phyloP scores from a whole-genome alignment of 2,113 vertebrate species.

The Seriola quinqueradiata region DNA sequence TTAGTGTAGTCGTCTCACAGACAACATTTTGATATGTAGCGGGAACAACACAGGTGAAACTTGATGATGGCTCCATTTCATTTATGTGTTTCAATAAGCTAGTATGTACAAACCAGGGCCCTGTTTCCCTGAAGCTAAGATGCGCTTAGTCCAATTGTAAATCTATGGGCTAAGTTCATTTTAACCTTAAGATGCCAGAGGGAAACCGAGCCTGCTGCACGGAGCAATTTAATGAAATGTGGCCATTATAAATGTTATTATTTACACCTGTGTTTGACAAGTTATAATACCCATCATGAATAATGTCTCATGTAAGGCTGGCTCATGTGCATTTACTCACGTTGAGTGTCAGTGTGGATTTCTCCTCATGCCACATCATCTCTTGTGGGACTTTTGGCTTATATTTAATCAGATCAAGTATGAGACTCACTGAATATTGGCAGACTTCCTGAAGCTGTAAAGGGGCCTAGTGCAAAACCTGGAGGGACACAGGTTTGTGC shows the following conservation, averaged over 20 bases:
- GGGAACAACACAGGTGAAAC: not conserved
- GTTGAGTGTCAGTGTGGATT: slow-evolving; percentile 32
- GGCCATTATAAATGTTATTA: slow-evolving; percentile 9
- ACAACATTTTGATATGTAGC: not conserved
- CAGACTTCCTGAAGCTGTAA: slow-evolving; percentile 60
- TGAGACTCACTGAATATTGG: slow-evolving; percentile 55
- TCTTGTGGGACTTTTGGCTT: slow-evolving; percentile 37
- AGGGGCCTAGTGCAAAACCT: slow-evolving; percentile 43
- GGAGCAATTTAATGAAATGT: not conserved
- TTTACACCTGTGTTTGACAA: slow-evolving; percentile 32
- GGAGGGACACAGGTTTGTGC: slow-evolving; percentile 22
- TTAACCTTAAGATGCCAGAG: not conserved
- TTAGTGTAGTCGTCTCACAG: not conserved
- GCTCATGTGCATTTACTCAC: slow-evolving; percentile 28
- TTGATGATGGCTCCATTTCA: not conserved
- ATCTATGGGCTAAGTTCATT: not conserved
- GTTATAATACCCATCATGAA: slow-evolving; percentile 31
- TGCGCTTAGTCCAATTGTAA: no score
- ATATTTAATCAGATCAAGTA: slow-evolving; percentile 62
- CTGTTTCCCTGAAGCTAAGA: not conserved
- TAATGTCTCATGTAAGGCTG: slow-evolving; percentile 34
- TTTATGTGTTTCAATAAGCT: not conserved
- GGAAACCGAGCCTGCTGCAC: not conserved
- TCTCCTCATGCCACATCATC: slow-evolving; percentile 19
- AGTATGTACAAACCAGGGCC: not conserved